These are phyloP conservation scores for Myanophis thanlyinensis DNA, from an alignment of 2,113 vertebrate genomes.

Conservation along the genomic window DNA sequence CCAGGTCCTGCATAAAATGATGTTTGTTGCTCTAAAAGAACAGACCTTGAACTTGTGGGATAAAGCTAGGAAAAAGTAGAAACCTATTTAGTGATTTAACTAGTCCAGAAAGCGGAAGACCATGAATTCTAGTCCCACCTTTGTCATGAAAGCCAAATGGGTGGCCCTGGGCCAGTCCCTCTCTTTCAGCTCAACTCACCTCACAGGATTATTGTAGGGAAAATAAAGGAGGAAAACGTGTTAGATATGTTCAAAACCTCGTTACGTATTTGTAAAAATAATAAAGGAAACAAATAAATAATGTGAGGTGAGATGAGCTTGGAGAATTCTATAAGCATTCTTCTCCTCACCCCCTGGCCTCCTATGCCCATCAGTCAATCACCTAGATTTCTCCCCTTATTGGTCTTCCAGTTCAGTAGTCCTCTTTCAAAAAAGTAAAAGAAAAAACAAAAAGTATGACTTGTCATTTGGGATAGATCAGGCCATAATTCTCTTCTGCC, in stretches of 20 bases:
- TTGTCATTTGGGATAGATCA: neutral
- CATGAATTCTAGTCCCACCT: neutral
- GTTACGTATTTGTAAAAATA: neutral
- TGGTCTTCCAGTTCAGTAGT: neutral
- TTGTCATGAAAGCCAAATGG: neutral
- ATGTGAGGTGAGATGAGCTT: neutral
- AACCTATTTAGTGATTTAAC: neutral
- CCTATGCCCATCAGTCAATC: neutral
- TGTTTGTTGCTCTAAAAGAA: neutral
- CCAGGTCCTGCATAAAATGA: neutral
- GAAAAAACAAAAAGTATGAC: neutral
- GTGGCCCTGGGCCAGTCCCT: neutral
- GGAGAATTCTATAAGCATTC: neutral
- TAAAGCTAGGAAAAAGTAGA: neutral
- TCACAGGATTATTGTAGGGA: neutral
- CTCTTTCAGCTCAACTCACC: neutral
- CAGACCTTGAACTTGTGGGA: neutral
- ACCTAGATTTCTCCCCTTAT: neutral
- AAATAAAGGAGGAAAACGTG: neutral
- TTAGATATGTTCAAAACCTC: neutral
- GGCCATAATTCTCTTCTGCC: neutral
- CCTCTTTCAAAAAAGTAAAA: neutral
- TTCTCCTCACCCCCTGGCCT: neutral
- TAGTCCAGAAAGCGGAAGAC: neutral
- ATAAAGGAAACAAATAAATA: neutral